These are phyloP conservation scores for Drosophila saltans DNA, from an alignment of 1,140 invertebrate species.

Conservation along the genomic window DNA sequence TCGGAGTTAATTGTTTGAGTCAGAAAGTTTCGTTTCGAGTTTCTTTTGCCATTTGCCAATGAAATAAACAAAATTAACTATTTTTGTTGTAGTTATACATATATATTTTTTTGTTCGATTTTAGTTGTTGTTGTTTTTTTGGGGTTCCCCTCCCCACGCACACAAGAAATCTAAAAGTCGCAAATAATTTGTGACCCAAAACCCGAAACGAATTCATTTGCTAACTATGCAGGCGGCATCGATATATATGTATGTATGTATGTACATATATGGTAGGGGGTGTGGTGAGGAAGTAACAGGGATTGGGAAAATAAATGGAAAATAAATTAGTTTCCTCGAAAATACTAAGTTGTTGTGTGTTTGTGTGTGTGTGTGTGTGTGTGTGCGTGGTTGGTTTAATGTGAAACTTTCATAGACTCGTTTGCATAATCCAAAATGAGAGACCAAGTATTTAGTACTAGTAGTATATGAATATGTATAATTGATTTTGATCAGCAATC, in stretches of 20 bases:
- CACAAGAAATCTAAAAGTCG: conserved; percentile 34
- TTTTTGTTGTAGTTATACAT: conserved; percentile 8
- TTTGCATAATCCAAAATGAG: conserved; percentile 5
- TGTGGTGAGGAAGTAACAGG: background rate
- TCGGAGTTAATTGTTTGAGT: conserved; percentile 76
- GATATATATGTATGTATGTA: background rate
- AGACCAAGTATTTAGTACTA: background rate
- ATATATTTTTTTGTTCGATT: background rate
- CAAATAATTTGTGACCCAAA: conserved; percentile 42
- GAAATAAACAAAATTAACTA: conserved; percentile 25
- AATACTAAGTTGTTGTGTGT: conserved; percentile 9
- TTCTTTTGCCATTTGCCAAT: conserved; percentile 13
- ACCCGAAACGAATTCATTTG: conserved; percentile 13
- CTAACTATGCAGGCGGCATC: conserved; percentile 7
- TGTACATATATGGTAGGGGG: background rate
- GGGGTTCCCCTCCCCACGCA: background rate
- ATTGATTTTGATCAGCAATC: conserved; percentile 10
- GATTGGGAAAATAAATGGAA: conserved; percentile 19
- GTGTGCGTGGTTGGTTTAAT: conserved; percentile 4
- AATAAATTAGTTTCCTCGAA: conserved; percentile 20
- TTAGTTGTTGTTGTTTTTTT: too few species aligned
- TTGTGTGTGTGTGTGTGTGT: background rate
- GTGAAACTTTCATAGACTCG: conserved; percentile 6
- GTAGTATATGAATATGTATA: conserved; percentile 4
- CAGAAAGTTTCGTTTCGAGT: conserved; percentile 58